Base-by-base conservation (phyloP, 2,113 vertebrate species). In the Leptodactylus fuscus region DNA sequence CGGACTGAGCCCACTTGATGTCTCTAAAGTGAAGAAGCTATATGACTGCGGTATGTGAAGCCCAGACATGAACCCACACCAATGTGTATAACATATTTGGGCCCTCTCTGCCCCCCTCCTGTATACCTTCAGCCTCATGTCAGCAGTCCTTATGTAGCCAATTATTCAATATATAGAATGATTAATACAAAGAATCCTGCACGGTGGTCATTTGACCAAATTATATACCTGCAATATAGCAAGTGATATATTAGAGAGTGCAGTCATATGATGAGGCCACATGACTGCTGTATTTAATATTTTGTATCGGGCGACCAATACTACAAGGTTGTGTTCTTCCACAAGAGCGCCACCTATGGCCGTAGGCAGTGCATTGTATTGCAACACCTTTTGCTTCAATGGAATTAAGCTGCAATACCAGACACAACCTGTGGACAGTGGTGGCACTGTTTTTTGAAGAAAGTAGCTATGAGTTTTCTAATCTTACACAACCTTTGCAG, bases 1-100 rank as follows among this genome's bases (percentile, higher is more conserved):
- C 58, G 95, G 94, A 76, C 91, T 95, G 32, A 96, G 95, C 87
- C 85, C 88, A 24, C 85, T 94, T 76, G 95, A 96, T 1, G 90
- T 96, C 73, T 93, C 94, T 85, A 96, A 96, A 90, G 95, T 95
- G 87, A 96, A 96, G 71, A 90, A 90, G 79, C 92, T 96, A 0
- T 96, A 96, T 88, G 88, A 92, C 34, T 96, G 95, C 74, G 93
- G 95, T 95, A 87, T 87, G 91, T 91, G 27, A 24, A 4, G 0
- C 24, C 9, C 7, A 55, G 5, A 55, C 4, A 24, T 24, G 8
- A n/a, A 24, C 53, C 24, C 53, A 0, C 9, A 53, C 51, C 16
- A 53, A 3, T 53, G 20, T 22, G 8, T 48, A 41, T n/a, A n/a
- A n/a, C n/a, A n/a, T n/a, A n/a, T n/a, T n/a, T n/a, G n/a, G n/a